Evolutionary conservation across 2,113 vertebrate genomes (phyloP).

Genomic region (Donacobius atricapilla): DNA sequence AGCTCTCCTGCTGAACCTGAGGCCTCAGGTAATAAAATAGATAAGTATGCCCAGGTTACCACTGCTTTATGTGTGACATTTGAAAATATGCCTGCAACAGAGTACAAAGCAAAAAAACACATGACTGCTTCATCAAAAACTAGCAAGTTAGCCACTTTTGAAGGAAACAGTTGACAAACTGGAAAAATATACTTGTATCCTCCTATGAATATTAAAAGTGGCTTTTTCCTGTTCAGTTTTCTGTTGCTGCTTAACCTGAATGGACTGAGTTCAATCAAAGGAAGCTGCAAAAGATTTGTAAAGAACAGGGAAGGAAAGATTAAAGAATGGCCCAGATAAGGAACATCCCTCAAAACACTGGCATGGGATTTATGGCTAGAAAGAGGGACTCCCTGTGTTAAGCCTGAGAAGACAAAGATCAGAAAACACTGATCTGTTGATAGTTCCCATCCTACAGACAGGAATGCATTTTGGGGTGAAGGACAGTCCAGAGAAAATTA

Average conservation of each 20-base stretch:
- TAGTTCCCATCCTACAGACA: background rate
- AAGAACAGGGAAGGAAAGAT: slow-evolving; percentile 27
- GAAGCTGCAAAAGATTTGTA: slow-evolving; percentile 7
- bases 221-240: slow-evolving; percentile 22
- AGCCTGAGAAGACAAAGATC: background rate
- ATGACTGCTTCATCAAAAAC: background rate
- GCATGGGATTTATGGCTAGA: background rate
- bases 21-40: background rate
- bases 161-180: slow-evolving; percentile 7
- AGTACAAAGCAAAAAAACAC: background rate
- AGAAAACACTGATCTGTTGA: background rate
- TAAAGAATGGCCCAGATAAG: slow-evolving; percentile 37
- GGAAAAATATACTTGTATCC: background rate
- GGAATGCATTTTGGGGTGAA: background rate
- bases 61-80: background rate
- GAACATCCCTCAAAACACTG: slow-evolving; percentile 13
- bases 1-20: background rate
- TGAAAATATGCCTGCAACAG: background rate
- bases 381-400: background rate
- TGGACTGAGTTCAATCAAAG: slow-evolving; percentile 24
- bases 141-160: background rate
- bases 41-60: background rate
- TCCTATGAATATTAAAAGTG: slow-evolving; percentile 4
- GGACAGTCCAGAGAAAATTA: background rate
- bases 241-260: background rate